These are phyloP conservation scores for Sylvia borin DNA, from an alignment of 2,797 vertebrate genomes.

Conservation along the genomic window DNA sequence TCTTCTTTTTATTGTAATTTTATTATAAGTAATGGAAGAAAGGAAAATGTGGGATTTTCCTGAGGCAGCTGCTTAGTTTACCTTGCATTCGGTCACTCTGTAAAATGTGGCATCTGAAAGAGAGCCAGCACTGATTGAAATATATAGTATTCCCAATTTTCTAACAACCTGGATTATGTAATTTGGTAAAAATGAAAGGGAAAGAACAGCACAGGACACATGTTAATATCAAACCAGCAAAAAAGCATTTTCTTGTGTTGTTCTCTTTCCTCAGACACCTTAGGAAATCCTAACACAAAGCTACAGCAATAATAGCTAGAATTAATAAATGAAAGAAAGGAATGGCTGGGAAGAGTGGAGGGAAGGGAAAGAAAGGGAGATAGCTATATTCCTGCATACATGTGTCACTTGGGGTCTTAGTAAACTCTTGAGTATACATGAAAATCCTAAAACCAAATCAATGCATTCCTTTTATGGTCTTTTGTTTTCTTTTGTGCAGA, in stretches of 20 bases:
- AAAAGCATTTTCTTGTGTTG: fast-evolving
- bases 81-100: fast-evolving
- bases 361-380: background rate
- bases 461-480: background rate
- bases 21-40: background rate
- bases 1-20: background rate
- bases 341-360: fast-evolving
- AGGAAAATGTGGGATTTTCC: background rate
- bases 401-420: background rate
- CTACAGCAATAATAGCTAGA: background rate
- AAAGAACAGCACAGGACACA: background rate
- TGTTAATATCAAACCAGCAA: background rate
- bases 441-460: background rate
- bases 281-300: background rate
- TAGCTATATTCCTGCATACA: background rate
- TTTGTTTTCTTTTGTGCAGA: background rate
- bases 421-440: fast-evolving
- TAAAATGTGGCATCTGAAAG: background rate
- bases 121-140: background rate
- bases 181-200: background rate
- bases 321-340: background rate
- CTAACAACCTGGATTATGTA: background rate
- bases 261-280: background rate
- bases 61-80: background rate
- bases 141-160: background rate